These are phyloP conservation scores for Mamestra brassicae DNA, from an alignment of 2,888 invertebrate genomes.

Conservation along the genomic window DNA sequence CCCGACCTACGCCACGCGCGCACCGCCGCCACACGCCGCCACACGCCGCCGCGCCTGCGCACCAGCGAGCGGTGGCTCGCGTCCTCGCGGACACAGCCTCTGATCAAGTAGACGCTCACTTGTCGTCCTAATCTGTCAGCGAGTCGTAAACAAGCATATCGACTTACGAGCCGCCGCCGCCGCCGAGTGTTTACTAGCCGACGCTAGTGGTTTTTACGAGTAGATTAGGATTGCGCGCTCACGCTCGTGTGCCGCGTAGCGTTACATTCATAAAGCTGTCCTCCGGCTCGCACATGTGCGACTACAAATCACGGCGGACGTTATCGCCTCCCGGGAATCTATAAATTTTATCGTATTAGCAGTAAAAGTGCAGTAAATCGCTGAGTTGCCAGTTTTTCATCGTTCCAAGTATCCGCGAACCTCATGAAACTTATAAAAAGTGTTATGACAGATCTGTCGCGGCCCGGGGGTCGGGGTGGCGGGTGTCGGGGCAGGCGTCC, in stretches of 20 bases:
- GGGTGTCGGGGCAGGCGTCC: too few relatives aligned
- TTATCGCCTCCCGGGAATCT: constrained; percentile 76
- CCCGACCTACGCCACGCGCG: constrained; percentile 73
- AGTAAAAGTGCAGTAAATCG: constrained; percentile 74
- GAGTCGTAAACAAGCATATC: constrained; percentile 39
- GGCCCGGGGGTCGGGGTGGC: constrained; percentile 20
- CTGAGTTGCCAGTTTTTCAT: constrained; percentile 64
- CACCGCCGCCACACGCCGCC: neutral
- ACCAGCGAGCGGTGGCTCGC: constrained; percentile 19
- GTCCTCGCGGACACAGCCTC: constrained; percentile 13
- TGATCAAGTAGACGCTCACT: constrained; percentile 7
- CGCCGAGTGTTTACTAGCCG: neutral
- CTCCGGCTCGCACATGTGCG: constrained; percentile 54
- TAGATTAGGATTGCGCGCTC: constrained; percentile 17
- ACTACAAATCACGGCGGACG: constrained; percentile 49
- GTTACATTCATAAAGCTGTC: constrained; percentile 49
- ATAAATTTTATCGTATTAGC: constrained; percentile 81
- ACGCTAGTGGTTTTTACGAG: constrained; percentile 33
- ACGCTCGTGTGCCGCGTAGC: constrained; percentile 34
- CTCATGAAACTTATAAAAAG: constrained; percentile 61
- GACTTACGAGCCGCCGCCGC: too few relatives aligned
- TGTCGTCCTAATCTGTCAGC: constrained; percentile 31
- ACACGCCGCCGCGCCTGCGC: constrained; percentile 12
- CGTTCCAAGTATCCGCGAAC: constrained; percentile 72
- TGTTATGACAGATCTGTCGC: constrained; percentile 71